Evolutionary conservation across 2,113 vertebrate genomes (phyloP), one percentile per base, ranked within the genome.

Genomic region (Pristiophorus japonicus): DNA sequence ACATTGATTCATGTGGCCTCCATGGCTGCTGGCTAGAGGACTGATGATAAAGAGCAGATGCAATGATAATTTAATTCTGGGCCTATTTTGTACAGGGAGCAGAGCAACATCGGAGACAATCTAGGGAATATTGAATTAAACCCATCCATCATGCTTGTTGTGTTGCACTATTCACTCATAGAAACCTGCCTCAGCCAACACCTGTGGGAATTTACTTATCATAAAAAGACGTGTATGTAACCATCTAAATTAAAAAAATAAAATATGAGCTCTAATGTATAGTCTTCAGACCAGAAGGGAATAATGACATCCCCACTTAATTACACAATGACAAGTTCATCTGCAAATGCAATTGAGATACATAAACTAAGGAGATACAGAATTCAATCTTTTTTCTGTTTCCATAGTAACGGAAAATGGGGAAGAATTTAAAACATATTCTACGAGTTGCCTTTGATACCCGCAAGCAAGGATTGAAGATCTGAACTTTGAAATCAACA

Each of bases 101-200:
- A 96, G 90, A 97, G 96, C 95, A 97, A 97, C 95, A 97, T 97
- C 96, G 97, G 97, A 98, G 96, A 96, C 94, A 96, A 96, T 95
- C 96, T 96, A 96, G 95, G 95, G 96, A 97, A 97, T 97, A 97
- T 97, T 95, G 96, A 97, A 98, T 98, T 98, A 97, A 97, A 98
- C 96, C 95, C 96, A 97, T 98, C 96, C 96, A 97, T 98, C 98
- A 98, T 96, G 96, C 96, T 97, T 93, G 91, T 97, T 96, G 96
- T 96, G 96, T 95, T 96, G 96, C 96, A 94, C 88, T 96, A 96
- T 97, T 96, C 96, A 94, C 65, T 70, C 93, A 73, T 30, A 47
- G 42, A 34, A 73, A 97, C 96, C 96, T 91, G 59, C 84, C 96
- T 97, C 96, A 96, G 95, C 96, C 96, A 97, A 95, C 97, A 97